phyloP scores from a whole-genome alignment of 1,140 invertebrate species.

The Eciton burchellii region DNA sequence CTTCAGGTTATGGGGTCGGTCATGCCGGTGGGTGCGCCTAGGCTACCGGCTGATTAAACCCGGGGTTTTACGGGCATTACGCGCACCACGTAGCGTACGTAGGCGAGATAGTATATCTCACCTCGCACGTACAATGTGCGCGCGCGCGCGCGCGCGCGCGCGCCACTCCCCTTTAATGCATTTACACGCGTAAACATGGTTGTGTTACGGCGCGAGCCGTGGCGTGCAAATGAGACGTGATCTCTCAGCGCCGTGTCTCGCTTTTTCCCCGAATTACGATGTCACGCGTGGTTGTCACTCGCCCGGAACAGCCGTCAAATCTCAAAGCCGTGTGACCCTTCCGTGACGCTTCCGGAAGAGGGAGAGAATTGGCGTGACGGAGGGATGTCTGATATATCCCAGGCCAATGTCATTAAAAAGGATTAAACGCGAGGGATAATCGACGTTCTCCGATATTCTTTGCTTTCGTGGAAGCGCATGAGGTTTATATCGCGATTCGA shows the following conservation, averaged over 20 bases:
- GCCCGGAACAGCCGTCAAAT: no score
- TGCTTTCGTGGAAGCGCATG: no score
- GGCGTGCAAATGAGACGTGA: slow-evolving; percentile 15
- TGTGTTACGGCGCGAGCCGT: slow-evolving; percentile 55
- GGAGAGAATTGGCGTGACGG: no score
- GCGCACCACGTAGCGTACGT: slow-evolving; percentile 50
- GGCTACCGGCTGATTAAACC: slow-evolving; percentile 76
- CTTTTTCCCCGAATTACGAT: background rate
- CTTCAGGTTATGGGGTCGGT: slow-evolving; percentile 55
- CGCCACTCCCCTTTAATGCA: slow-evolving; percentile 42
- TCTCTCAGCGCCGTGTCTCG: background rate
- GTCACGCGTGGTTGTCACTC: no score
- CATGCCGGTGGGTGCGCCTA: slow-evolving; percentile 10
- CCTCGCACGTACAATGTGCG: slow-evolving; percentile 33
- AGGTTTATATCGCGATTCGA: background rate
- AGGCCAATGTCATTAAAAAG: no score
- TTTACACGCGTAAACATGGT: slow-evolving; percentile 63
- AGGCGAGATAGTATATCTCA: slow-evolving; percentile 54
- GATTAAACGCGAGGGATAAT: no score
- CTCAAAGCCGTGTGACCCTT: no score
- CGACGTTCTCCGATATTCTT: no score
- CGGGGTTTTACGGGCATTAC: slow-evolving; percentile 75
- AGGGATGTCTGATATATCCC: no score
- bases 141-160: background rate
- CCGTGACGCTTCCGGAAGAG: no score